phyloP scores from a whole-genome alignment of 1,140 invertebrate genomes.

The Nilaparvata lugens region DNA sequence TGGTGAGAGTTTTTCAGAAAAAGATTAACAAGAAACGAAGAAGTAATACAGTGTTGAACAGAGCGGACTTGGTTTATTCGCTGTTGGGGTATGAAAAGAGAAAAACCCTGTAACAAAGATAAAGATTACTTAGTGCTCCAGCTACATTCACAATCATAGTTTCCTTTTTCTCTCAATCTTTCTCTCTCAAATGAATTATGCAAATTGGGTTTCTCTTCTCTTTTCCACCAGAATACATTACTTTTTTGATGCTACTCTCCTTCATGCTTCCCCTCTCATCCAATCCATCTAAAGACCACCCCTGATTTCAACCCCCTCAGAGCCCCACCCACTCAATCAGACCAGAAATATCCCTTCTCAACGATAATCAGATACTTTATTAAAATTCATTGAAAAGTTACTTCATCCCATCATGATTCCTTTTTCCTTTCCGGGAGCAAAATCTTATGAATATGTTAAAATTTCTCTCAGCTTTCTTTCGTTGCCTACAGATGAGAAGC shows the following conservation, averaged over 20 bases:
- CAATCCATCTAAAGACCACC: neutral
- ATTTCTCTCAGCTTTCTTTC: neutral
- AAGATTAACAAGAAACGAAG: no score
- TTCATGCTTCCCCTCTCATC: neutral
- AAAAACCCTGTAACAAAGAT: no score
- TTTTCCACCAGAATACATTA: neutral
- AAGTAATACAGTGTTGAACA: no score
- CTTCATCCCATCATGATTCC: neutral
- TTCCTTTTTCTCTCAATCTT: neutral
- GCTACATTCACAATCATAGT: no score
- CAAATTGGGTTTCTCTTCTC: neutral
- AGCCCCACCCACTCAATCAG: neutral
- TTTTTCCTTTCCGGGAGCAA: neutral
- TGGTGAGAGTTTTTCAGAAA: no score
- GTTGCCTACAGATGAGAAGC: no score
- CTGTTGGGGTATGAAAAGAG: no score
- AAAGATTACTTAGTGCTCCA: no score
- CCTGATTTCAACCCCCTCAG: neutral
- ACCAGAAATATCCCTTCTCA: neutral
- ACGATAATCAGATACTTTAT: constrained; percentile 1
- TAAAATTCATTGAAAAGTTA: constrained; percentile 2
- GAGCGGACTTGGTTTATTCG: no score
- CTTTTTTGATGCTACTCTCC: neutral
- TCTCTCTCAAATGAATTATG: neutral
- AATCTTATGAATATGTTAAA: constrained; percentile 2